Percentiles rank a stretch among this genome's conserved stretches.
Evolutionary conservation across 2,888 invertebrate species (phyloP).

Genomic region (Empis stercorea): DNA sequence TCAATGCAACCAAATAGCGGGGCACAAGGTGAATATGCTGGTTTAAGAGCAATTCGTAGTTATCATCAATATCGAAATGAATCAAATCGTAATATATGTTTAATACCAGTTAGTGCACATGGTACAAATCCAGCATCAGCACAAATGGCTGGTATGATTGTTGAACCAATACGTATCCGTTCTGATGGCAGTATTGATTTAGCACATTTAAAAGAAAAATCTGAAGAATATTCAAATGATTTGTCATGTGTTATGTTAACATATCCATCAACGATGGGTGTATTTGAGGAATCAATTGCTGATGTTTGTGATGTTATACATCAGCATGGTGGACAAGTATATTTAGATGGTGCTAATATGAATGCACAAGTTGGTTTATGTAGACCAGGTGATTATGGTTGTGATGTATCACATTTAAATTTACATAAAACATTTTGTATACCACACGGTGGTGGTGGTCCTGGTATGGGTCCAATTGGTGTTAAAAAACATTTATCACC

Average conservation of each 20-base stretch:
- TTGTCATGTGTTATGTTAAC: conserved; percentile 97
- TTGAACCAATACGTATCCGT: conserved; percentile 74
- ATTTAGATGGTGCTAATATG: conserved; percentile 98
- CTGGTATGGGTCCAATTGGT: conserved; percentile 98
- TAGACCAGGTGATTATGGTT: conserved; percentile 96
- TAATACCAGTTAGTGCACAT: conserved; percentile 96
- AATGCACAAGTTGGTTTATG: conserved; percentile 97
- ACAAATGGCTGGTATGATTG: conserved; percentile 97
- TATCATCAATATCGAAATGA: conserved; percentile 82
- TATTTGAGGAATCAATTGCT: conserved; percentile 88
- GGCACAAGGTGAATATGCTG: conserved; percentile 97
- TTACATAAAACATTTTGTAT: conserved; percentile 99
- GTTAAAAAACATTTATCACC: conserved; percentile 92
- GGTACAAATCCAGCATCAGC: conserved; percentile 99
- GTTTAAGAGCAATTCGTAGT: conserved; percentile 84
- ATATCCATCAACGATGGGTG: conserved; percentile 97
- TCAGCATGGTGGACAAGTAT: conserved; percentile 90
- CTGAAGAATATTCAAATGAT: conserved; percentile 59
- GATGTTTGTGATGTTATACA: conserved; percentile 90
- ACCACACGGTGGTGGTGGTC: conserved; percentile 98
- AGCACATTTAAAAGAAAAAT: conserved; percentile 73
- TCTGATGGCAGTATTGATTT: conserved; percentile 85
- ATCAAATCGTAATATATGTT: conserved; percentile 73
- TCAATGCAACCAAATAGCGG: conserved; percentile 98
- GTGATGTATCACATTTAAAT: conserved; percentile 97